A percentile compares a stretch with the other conserved stretches of the same genome.
phyloP scores from a whole-genome alignment of 1,140 invertebrate genomes.

The Agrypnia vestita region DNA sequence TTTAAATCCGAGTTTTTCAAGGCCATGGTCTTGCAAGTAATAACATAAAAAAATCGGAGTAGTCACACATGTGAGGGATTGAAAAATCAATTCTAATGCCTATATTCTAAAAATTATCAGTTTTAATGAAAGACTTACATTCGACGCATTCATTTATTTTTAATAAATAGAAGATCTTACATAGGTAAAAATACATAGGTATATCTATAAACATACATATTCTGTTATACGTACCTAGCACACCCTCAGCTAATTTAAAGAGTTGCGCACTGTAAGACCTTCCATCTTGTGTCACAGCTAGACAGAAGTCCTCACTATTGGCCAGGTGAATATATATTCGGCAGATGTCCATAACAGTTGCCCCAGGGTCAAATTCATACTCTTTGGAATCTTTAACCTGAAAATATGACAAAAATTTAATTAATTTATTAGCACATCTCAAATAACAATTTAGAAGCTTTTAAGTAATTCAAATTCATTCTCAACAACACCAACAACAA shows the following conservation, averaged over 20 bases:
- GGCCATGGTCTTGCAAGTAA: too few species aligned
- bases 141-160: too few species aligned
- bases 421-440: background rate
- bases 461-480: background rate
- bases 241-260: constrained; percentile 86
- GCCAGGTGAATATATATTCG: constrained; percentile 93
- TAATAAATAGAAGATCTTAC: too few species aligned
- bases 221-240: constrained; percentile 75
- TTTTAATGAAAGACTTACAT: too few species aligned
- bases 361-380: constrained; percentile 93
- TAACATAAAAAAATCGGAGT: too few species aligned
- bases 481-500: background rate
- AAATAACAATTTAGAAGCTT: background rate
- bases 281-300: constrained; percentile 92
- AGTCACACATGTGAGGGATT: too few species aligned
- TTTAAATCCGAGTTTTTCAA: too few species aligned
- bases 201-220: too few species aligned
- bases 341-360: constrained; percentile 91
- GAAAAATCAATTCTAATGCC: too few species aligned
- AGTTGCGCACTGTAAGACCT: constrained; percentile 92
- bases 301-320: constrained; percentile 84
- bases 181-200: too few species aligned
- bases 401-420: constrained; percentile 51
- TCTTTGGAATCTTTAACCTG: constrained; percentile 94
- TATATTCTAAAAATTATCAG: too few species aligned